phyloP scores from a whole-genome alignment of 2,113 vertebrate genomes.

The Camelus bactrianus region DNA sequence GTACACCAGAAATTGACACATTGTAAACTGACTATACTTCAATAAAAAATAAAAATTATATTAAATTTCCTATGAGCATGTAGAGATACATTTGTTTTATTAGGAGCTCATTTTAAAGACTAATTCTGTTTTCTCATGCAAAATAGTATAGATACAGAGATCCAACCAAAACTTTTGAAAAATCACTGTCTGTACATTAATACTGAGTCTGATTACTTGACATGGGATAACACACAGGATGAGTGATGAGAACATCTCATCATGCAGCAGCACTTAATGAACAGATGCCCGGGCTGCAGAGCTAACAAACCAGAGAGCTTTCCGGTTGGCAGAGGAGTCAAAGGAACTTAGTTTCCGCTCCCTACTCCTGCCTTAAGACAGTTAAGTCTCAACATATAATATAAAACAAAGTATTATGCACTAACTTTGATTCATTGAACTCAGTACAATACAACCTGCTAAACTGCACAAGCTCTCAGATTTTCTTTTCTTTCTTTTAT shows the following conservation, averaged over 20 bases:
- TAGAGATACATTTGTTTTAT: slow-evolving; percentile 44
- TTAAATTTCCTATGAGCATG: neutral
- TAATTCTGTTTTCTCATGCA: slow-evolving; percentile 32
- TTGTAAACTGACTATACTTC: too few species aligned
- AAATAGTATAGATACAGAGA: neutral
- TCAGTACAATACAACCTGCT: neutral
- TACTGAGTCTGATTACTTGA: slow-evolving; percentile 51
- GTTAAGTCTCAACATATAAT: neutral
- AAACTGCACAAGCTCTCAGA: neutral
- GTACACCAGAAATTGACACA: too few species aligned
- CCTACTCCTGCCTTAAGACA: neutral
- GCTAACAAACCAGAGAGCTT: neutral
- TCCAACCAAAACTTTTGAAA: slow-evolving; percentile 51
- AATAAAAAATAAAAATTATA: neutral
- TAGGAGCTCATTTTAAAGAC: slow-evolving; percentile 39
- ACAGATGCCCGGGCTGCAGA: neutral
- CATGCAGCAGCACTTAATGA: neutral
- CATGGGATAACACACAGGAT: slow-evolving; percentile 5
- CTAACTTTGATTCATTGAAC: neutral
- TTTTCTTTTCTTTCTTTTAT: neutral
- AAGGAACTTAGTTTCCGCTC: neutral
- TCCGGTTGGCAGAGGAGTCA: neutral
- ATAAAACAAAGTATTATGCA: neutral
- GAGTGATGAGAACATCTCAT: slow-evolving; percentile 59
- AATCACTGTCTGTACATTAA: slow-evolving; percentile 55